Percentiles rank a stretch among this genome's conserved stretches.
Conservation (phyloP, 2,113 vertebrate genomes). For the Nibea coibor region DNA sequence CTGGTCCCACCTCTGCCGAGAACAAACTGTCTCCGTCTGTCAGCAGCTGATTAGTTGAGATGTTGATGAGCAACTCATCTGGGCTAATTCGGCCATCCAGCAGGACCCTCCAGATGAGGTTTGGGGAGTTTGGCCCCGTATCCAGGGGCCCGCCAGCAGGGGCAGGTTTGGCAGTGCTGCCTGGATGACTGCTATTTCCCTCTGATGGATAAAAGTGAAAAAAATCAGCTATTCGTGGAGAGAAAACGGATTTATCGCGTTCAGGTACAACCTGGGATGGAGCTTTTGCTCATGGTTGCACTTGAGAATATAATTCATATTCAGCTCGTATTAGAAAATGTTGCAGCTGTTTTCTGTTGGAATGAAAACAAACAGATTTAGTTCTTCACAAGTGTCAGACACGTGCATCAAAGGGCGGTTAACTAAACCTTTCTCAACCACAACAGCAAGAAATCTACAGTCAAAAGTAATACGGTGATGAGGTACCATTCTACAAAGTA, state of each 20-base stretch:
- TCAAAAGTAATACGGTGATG: neutral
- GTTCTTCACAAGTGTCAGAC: neutral
- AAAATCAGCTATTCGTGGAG: neutral
- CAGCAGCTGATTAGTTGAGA: constrained; percentile 90
- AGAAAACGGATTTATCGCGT: neutral
- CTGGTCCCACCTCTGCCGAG: constrained; percentile 73
- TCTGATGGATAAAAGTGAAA: constrained; percentile 36
- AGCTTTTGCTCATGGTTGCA: neutral
- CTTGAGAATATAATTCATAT: neutral
- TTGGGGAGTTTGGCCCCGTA: constrained; percentile 79
- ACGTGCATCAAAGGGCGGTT: neutral
- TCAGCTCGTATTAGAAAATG: neutral
- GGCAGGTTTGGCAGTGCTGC: constrained; percentile 61
- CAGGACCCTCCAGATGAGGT: constrained; percentile 89
- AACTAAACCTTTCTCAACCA: neutral
- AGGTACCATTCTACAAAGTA: neutral
- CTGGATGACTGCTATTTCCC: constrained; percentile 78
- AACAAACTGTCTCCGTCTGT: constrained; percentile 80
- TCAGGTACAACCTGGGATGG: neutral
- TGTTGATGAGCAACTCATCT: constrained; percentile 86
- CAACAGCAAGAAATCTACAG: neutral
- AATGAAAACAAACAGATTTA: neutral
- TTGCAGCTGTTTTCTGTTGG: neutral
- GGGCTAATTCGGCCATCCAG: constrained; percentile 79
- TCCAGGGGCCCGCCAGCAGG: constrained; percentile 78